Evolutionary conservation across 2,797 vertebrate species (phyloP).

Genomic region (Peromyscus eremicus): DNA sequence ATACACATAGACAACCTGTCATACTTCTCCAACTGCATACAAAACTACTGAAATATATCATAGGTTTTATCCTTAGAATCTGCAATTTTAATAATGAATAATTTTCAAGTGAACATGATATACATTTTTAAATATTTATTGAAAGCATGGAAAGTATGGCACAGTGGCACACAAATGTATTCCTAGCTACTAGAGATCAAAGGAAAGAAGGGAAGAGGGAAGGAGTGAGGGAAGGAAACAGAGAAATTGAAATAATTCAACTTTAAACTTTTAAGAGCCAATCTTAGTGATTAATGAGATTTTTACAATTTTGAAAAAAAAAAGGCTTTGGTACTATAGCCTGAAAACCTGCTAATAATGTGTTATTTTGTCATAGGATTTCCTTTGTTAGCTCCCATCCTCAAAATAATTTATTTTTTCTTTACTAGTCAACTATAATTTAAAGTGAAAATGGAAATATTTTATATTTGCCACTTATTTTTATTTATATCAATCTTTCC

Average conservation of each 20-base stretch:
- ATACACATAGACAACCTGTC: too few relatives aligned
- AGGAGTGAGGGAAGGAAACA: background rate
- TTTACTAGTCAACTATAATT: background rate
- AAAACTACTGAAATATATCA: background rate
- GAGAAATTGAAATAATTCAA: background rate
- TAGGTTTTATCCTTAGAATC: background rate
- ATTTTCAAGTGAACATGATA: background rate
- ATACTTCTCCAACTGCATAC: background rate
- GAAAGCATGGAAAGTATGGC: background rate
- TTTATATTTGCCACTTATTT: slow-evolving; percentile 2
- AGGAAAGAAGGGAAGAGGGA: background rate
- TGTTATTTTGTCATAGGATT: background rate
- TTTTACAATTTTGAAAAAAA: background rate
- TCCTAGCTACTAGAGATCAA: background rate
- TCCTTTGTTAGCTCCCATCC: background rate
- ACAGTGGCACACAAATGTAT: background rate
- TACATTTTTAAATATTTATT: background rate
- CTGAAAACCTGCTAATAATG: background rate
- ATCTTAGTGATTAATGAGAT: background rate
- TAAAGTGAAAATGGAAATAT: background rate
- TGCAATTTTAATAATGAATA: background rate
- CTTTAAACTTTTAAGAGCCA: background rate
- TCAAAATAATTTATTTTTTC: background rate
- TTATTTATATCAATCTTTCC: background rate
- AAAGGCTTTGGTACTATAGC: background rate